These are phyloP conservation scores for Zenarchopterus dispar DNA, from an alignment of 2,797 vertebrate genomes.

Conservation along the genomic window DNA sequence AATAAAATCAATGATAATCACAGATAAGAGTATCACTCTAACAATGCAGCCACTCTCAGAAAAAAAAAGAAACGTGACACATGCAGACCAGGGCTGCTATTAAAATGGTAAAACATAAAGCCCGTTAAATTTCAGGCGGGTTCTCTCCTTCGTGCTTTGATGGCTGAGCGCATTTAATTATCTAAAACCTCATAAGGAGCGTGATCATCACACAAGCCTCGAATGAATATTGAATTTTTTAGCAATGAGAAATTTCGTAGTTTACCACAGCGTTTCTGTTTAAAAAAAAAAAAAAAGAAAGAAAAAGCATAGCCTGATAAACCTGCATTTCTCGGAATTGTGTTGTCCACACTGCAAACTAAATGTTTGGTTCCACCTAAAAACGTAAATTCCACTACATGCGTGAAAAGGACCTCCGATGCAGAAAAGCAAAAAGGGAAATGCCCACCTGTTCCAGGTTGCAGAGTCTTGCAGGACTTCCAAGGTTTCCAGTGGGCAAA, in stretches of 20 bases:
- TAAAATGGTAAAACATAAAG: constrained; percentile 38
- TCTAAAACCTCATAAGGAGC: constrained; percentile 64
- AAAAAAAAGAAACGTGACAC: constrained; percentile 41
- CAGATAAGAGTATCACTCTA: constrained; percentile 49
- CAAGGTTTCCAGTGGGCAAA: constrained; percentile 39
- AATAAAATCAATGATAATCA: constrained; percentile 63
- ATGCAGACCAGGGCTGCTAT: constrained; percentile 35
- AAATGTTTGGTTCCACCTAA: neutral
- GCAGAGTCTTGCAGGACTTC: neutral
- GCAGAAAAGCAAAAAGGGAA: constrained; percentile 1
- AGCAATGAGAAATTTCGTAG: constrained; percentile 48
- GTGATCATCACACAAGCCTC: constrained; percentile 57
- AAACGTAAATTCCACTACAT: neutral
- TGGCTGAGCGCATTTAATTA: constrained; percentile 72
- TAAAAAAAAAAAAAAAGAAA: neutral
- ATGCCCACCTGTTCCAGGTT: no score
- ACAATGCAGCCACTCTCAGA: constrained; percentile 29
- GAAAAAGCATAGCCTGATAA: no score
- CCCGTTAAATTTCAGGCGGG: constrained; percentile 35
- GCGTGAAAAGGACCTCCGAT: neutral
- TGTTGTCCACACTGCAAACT: no score
- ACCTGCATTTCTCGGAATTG: no score
- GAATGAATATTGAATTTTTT: constrained; percentile 56
- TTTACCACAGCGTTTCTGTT: constrained; percentile 43
- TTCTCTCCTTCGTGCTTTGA: constrained; percentile 52